Evolutionary conservation across 2,113 vertebrate genomes (phyloP).

Genomic region (Xenopus laevis): DNA sequence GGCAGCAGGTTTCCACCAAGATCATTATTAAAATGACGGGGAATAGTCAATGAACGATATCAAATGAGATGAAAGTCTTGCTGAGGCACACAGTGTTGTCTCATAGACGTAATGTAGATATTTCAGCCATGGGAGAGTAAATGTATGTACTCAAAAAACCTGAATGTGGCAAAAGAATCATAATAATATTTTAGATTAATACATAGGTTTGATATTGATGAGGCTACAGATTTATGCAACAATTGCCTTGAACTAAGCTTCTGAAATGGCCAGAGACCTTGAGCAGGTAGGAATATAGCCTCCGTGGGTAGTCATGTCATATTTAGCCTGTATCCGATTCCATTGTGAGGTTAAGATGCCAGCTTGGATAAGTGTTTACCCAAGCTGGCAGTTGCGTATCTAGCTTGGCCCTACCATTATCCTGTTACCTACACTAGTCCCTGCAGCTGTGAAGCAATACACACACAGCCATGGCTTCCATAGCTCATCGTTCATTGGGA

Average conservation of each 20-base stretch:
- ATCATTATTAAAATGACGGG: not conserved
- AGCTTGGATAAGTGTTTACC: not conserved
- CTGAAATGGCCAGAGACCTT: no score
- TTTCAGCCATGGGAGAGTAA: no score
- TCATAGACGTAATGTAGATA: no score
- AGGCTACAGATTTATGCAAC: no score
- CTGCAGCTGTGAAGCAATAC: conserved; percentile 1
- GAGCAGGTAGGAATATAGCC: no score
- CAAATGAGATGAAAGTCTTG: not conserved
- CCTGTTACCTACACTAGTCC: not conserved
- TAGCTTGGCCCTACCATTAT: not conserved
- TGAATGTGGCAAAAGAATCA: no score
- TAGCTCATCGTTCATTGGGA: conserved; percentile 30
- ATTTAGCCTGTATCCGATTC: not conserved
- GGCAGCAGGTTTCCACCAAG: not conserved
- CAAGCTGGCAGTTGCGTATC: not conserved
- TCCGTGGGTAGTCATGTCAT: no score
- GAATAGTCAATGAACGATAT: not conserved
- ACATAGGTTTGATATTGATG: no score
- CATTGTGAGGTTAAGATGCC: not conserved
- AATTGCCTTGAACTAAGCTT: no score
- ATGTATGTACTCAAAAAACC: no score
- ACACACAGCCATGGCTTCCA: conserved; percentile 3
- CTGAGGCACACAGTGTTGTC: no score
- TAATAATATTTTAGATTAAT: no score